phyloP scores from a whole-genome alignment of 2,797 vertebrate genomes.

The Chromis chromis region DNA sequence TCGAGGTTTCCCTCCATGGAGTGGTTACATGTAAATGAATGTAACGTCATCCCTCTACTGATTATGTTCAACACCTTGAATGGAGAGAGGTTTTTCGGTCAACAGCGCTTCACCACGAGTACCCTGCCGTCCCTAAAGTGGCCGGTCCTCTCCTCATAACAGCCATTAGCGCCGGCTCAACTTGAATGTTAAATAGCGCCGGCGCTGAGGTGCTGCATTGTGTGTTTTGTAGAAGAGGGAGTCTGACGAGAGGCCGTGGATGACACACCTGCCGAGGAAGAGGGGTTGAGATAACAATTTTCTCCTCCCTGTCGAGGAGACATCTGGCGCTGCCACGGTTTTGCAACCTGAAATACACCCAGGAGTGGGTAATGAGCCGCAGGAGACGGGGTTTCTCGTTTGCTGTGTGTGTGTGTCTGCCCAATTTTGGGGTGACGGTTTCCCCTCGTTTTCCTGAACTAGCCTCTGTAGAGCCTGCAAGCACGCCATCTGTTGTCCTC shows the following conservation, averaged over 20 bases:
- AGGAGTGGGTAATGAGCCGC: conserved; percentile 81
- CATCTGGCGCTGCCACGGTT: conserved; percentile 78
- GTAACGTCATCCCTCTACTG: conserved; percentile 13
- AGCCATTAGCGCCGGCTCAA: conserved; percentile 48
- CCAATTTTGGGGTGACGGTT: conserved; percentile 37
- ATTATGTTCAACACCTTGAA: conserved; percentile 55
- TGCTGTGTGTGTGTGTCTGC: conserved; percentile 46
- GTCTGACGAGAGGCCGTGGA: conserved; percentile 53
- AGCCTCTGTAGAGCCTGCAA: conserved; percentile 62
- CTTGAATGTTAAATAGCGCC: conserved; percentile 41
- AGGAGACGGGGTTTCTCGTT: conserved; percentile 62
- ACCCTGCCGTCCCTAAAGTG: conserved; percentile 30
- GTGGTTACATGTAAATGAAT: conserved; percentile 33
- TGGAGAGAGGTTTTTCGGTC: conserved; percentile 49
- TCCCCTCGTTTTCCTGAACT: conserved; percentile 49
- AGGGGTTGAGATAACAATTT: conserved; percentile 74
- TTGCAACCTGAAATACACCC: conserved; percentile 67
- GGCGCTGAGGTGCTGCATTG: conserved; percentile 37
- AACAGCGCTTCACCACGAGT: conserved; percentile 55
- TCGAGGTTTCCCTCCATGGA: conserved; percentile 7
- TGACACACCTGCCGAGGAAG: conserved; percentile 70
- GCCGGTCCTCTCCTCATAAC: conserved; percentile 28
- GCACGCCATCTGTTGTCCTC: conserved; percentile 77
- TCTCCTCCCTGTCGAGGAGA: conserved; percentile 69
- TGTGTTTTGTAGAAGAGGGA: conserved; percentile 60